Conservation (phyloP, 2,797 vertebrate species). For the Brachymystax lenok region DNA sequence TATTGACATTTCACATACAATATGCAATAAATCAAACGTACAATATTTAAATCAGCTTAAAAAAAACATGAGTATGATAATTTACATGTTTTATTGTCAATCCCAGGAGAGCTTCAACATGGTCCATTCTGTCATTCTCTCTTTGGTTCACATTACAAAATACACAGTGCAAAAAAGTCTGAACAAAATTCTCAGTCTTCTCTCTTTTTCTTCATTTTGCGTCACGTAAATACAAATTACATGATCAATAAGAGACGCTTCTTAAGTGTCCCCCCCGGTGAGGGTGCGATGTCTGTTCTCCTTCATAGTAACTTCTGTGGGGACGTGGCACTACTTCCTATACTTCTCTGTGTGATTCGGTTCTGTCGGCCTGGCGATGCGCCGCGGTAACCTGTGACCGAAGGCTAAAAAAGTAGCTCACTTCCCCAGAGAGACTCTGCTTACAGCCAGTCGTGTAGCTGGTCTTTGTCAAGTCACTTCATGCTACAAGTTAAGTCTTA, state of each 20-base stretch:
- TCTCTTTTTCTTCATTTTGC: not conserved
- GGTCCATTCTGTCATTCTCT: slow-evolving; percentile 16
- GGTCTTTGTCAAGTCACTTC: slow-evolving; percentile 42
- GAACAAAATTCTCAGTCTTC: slow-evolving; percentile 3
- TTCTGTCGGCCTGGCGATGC: not conserved
- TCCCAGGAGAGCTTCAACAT: not conserved
- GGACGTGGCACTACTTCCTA: not conserved
- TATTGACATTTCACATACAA: slow-evolving; percentile 40
- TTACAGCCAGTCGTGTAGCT: slow-evolving; percentile 34
- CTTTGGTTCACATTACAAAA: slow-evolving; percentile 54
- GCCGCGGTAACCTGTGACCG: slow-evolving; percentile 39
- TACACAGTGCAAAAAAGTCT: slow-evolving; percentile 61
- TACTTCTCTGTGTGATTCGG: slow-evolving; percentile 18
- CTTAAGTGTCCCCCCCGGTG: not conserved
- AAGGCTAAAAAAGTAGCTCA: too few species aligned
- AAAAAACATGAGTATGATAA: slow-evolving; percentile 43
- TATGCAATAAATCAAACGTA: slow-evolving; percentile 35
- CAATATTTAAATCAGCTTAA: slow-evolving; percentile 14
- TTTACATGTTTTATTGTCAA: slow-evolving; percentile 37
- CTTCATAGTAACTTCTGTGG: slow-evolving; percentile 31
- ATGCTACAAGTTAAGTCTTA: slow-evolving; percentile 25
- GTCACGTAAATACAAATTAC: slow-evolving; percentile 27
- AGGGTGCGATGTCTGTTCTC: slow-evolving; percentile 30
- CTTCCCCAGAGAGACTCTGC: slow-evolving; percentile 36
- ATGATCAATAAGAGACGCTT: slow-evolving; percentile 21